These are phyloP conservation scores for Tenodera sinensis DNA, from an alignment of 2,888 invertebrate species.

Conservation along the genomic window DNA sequence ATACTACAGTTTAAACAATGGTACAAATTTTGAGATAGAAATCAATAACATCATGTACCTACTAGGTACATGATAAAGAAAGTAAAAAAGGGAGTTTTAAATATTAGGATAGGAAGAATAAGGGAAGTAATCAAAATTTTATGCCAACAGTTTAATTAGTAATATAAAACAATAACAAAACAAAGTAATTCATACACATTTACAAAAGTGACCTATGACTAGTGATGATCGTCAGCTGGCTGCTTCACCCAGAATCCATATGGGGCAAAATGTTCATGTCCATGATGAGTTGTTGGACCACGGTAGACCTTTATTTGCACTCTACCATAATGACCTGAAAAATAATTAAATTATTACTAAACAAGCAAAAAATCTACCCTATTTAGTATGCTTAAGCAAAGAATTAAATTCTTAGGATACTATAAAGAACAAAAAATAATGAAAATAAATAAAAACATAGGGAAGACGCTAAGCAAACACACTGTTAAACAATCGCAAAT, in stretches of 20 bases:
- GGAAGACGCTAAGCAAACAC: too few species aligned
- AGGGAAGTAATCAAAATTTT: neutral
- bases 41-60: too few species aligned
- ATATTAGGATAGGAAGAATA: neutral
- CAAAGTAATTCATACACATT: neutral
- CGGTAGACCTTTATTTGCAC: slow-evolving; percentile 73
- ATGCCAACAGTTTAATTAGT: neutral
- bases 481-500: too few species aligned
- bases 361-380: neutral
- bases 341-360: neutral
- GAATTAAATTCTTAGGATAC: too few species aligned
- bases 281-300: slow-evolving; percentile 61
- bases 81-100: too few species aligned
- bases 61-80: too few species aligned
- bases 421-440: too few species aligned
- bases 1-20: too few species aligned
- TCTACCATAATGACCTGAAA: slow-evolving; percentile 54
- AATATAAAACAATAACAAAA: neutral
- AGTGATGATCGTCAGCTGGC: slow-evolving; percentile 56
- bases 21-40: too few species aligned
- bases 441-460: too few species aligned
- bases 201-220: neutral
- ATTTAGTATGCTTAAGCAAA: too few species aligned
- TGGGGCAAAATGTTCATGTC: slow-evolving; percentile 57
- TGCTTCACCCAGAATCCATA: slow-evolving; percentile 73